phyloP scores from a whole-genome alignment of 2,797 vertebrate species.

The Thripadectes ignobilis region DNA sequence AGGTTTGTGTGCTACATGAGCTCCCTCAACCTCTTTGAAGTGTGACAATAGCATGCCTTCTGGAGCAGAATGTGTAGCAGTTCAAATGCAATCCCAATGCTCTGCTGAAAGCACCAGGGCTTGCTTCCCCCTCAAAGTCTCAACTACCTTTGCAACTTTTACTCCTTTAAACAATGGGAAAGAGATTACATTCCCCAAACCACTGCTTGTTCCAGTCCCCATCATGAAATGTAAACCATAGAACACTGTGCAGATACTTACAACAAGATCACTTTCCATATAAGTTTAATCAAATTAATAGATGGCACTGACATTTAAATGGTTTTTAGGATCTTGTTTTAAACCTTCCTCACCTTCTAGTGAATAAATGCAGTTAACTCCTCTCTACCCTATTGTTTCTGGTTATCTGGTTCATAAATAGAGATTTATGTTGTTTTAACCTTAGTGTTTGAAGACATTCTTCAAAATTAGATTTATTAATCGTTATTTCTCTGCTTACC shows the following conservation, averaged over 20 bases:
- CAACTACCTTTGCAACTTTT: neutral
- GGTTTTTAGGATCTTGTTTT: neutral
- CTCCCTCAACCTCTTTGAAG: neutral
- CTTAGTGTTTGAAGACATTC: neutral
- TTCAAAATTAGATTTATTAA: neutral
- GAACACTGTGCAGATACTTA: neutral
- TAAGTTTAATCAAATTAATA: neutral
- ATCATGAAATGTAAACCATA: neutral
- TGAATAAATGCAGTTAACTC: neutral
- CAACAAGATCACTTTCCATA: neutral
- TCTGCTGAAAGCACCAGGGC: neutral
- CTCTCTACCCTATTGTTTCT: neutral
- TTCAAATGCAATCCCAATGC: neutral
- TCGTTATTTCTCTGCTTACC: neutral
- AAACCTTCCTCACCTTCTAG: neutral
- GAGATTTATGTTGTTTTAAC: neutral
- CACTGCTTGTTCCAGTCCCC: neutral
- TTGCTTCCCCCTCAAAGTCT: neutral
- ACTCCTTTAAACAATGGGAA: neutral
- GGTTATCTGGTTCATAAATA: neutral
- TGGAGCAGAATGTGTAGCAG: neutral
- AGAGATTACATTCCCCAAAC: neutral
- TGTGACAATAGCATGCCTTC: neutral
- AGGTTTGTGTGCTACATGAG: neutral
- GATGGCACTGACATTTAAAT: neutral